phyloP scores from a whole-genome alignment of 2,113 vertebrate genomes.

The Chloropsis hardwickii region DNA sequence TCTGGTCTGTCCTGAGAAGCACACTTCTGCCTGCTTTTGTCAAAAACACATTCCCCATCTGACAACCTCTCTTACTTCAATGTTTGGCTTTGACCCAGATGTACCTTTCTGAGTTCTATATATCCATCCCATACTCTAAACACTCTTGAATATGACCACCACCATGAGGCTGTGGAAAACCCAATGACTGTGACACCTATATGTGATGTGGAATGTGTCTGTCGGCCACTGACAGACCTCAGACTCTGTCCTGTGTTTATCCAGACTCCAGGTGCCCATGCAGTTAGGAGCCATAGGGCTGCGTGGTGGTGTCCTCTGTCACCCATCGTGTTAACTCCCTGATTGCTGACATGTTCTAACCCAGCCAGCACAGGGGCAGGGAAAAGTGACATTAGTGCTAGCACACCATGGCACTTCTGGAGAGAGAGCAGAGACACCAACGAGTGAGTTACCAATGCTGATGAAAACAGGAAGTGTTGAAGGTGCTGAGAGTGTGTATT shows the following conservation, averaged over 20 bases:
- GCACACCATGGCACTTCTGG: neutral
- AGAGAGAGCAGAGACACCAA: neutral
- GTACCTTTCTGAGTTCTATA: neutral
- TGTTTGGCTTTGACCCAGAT: neutral
- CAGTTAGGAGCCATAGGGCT: neutral
- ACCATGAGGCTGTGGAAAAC: neutral
- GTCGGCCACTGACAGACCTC: neutral
- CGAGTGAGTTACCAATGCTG: neutral
- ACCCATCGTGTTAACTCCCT: neutral
- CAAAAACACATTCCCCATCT: neutral
- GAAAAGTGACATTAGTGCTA: neutral
- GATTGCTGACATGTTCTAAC: neutral
- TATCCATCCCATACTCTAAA: neutral
- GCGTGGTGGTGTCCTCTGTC: neutral
- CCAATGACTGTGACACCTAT: neutral
- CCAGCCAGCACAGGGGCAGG: neutral
- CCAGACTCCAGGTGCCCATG: neutral
- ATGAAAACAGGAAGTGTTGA: neutral
- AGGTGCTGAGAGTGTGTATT: neutral
- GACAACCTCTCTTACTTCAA: neutral
- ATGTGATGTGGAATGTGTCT: neutral
- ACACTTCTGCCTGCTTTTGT: neutral
- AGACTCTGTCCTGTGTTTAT: neutral
- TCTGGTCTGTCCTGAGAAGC: neutral
- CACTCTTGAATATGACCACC: neutral